A percentile compares a stretch with the other conserved stretches of the same genome.
Conservation (phyloP, 1,140 invertebrate species). For the Thalassaphorura encarpata region DNA sequence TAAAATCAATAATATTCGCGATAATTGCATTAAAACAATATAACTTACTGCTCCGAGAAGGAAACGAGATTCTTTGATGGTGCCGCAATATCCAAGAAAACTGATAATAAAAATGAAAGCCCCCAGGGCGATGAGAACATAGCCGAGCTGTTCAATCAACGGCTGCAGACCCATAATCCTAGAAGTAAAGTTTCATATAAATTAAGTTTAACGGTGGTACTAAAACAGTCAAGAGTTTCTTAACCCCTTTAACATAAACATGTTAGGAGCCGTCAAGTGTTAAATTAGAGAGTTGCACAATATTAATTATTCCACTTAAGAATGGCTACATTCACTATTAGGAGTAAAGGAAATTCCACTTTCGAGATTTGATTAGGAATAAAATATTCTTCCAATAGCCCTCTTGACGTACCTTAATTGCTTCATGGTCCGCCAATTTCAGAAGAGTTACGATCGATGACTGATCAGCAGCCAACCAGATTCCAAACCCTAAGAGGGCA, state of each 20-base stretch:
- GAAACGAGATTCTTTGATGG: conserved; percentile 67
- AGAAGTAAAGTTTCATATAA: no score
- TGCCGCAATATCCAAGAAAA: conserved; percentile 73
- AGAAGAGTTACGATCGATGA: conserved; percentile 53
- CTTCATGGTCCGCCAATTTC: conserved; percentile 46
- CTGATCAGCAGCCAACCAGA: conserved; percentile 63
- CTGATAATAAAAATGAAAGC: conserved; percentile 69
- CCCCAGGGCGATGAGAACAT: conserved; percentile 66
- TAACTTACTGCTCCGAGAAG: conserved; percentile 62
- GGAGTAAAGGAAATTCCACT: no score
- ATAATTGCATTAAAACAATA: not conserved
- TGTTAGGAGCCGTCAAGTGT: not conserved
- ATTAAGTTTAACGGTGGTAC: no score
- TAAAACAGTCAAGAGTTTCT: not conserved
- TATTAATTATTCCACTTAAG: no score
- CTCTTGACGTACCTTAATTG: conserved; percentile 45
- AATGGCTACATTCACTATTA: no score
- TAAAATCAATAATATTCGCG: no score
- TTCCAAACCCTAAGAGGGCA: conserved; percentile 58
- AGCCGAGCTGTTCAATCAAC: conserved; percentile 48
- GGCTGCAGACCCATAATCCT: conserved; percentile 26
- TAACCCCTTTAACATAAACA: not conserved
- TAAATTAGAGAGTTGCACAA: not conserved
- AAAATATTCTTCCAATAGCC: no score
- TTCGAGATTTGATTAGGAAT: no score